These are phyloP conservation scores for Eupithecia subfuscata DNA, from an alignment of 2,888 invertebrate species.

Conservation along the genomic window DNA sequence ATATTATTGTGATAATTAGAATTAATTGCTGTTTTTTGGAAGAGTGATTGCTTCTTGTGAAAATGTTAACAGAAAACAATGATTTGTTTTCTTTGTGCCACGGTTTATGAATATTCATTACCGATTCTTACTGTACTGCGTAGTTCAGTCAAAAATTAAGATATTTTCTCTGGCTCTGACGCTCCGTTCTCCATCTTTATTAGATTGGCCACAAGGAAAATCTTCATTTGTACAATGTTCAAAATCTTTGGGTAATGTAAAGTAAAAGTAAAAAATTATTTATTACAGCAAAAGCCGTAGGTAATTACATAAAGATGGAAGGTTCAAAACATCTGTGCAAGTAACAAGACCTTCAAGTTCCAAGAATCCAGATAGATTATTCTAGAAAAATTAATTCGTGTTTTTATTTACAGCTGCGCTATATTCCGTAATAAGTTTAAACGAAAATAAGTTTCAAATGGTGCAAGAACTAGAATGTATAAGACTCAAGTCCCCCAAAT, in stretches of 20 bases:
- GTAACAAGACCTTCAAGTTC: not conserved
- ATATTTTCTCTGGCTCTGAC: not conserved
- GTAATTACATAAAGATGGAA: not conserved
- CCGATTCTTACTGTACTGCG: not conserved
- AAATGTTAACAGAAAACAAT: conserved; percentile 16
- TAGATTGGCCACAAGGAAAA: not conserved
- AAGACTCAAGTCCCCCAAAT: not conserved
- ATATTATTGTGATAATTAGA: conserved; percentile 42
- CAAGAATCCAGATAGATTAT: not conserved
- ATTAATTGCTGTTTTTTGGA: conserved; percentile 38
- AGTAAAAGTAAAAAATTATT: too few species aligned
- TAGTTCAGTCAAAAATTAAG: not conserved
- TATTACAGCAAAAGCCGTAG: too few species aligned
- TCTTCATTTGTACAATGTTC: not conserved
- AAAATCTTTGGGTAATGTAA: not conserved
- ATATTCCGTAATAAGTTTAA: not conserved
- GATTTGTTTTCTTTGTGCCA: conserved; percentile 20
- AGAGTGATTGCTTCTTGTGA: conserved; percentile 30
- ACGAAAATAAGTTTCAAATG: not conserved
- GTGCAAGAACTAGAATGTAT: not conserved
- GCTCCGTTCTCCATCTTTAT: not conserved
- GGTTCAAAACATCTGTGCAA: not conserved
- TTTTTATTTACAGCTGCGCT: not conserved
- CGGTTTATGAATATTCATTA: conserved; percentile 7
- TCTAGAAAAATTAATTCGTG: not conserved